Evolutionary conservation across 1,140 invertebrate genomes (phyloP), one percentile per base, ranked within the genome.

Genomic region (Neodiprion fabricii): DNA sequence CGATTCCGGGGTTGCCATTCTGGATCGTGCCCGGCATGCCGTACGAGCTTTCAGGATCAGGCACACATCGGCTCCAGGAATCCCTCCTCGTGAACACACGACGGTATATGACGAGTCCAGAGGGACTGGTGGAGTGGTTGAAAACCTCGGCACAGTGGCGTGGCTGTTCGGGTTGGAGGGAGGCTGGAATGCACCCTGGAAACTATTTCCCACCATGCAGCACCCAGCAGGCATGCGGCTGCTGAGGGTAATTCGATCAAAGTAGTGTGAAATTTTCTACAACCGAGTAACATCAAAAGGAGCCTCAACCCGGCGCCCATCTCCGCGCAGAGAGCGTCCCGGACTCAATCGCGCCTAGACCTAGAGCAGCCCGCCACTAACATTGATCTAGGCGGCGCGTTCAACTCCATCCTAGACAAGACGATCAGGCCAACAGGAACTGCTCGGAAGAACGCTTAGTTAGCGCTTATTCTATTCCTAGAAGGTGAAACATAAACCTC

Each of bases 211-310:
- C 28, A 5, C 28, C 28, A 40, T 40, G 28, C 48, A 28, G 67
- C 50, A 71, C 61, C 67, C 17, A 74, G 50, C 23, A 70, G 48
- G 10, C 11, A 23, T 40, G 70, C 11, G 21, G 50, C 68, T 9
- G 12, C 68, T 48, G 67, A 61, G 17, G 66, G 7, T 53, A 71
- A 50, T 75, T 61, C 71, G 71, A 75, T 75, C 21, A 72, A 75
- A 75, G 71, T 9, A 17, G 74, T 70, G 9, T 11, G 71, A 67
- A 21, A 81, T 80, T 83, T 85, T 83, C 79, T 82, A 83, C 78
- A 79, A 84, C 81, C 79, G 81, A 86, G 85, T 85, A 87, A 87
- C 85, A 86, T 87, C 86, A 87, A 86, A 86, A 86, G 86, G 85
- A 83, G 81, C 72, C 76, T 69, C 79, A 86, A 86, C 83, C 84